Base-by-base conservation (phyloP, 2,113 vertebrate genomes). In the Aplodontia rufa region DNA sequence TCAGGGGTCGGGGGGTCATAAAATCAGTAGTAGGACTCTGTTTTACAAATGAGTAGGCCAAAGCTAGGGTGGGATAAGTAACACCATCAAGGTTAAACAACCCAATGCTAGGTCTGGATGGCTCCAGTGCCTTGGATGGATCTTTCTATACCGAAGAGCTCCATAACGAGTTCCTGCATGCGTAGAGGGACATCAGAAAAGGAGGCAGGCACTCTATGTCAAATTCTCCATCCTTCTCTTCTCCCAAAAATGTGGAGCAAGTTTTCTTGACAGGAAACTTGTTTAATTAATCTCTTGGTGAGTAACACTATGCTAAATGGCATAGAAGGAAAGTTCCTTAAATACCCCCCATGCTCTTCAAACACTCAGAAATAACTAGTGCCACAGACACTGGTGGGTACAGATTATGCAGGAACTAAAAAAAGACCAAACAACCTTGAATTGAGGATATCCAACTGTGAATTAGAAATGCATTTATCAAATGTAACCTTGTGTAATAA, bases 41-140 rank as follows among this genome's bases (percentile, higher is more conserved):
- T 79, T 74, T 58, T 66, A 16, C 13, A 75, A 19, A 51, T 24
- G 22, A 64, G 35, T 71, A 71, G 12, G 32, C 3, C 28, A 69
- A n/a, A 51, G 16, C 8, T 37, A n/a, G 2, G 64, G 10, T 28
- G 19, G 47, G 16, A 26, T 26, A 20, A 3, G 11, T 37, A 32
- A 22, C 8, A 47, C 3, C 0, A 2, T 40, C 8, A 26, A 80
- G 64, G 10, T 17, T 40, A 49, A 11, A 26, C 37, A 71, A n/a
- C 7, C 17, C 26, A 37, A 0, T n/a, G 3, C 2, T n/a, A 19
- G 11, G 3, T 66, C 22, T 28, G 19, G 19, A 40, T 4, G 10
- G 20, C 42, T 60, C 1, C 60, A 24, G 32, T 62, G 12, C 20
- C 37, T 74, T 37, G 24, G 14, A 11, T 37, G 64, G 13, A 68